A percentile compares a stretch with the other conserved stretches of the same genome.
phyloP scores from a whole-genome alignment of 2,797 vertebrate species.

The Paguma larvata region DNA sequence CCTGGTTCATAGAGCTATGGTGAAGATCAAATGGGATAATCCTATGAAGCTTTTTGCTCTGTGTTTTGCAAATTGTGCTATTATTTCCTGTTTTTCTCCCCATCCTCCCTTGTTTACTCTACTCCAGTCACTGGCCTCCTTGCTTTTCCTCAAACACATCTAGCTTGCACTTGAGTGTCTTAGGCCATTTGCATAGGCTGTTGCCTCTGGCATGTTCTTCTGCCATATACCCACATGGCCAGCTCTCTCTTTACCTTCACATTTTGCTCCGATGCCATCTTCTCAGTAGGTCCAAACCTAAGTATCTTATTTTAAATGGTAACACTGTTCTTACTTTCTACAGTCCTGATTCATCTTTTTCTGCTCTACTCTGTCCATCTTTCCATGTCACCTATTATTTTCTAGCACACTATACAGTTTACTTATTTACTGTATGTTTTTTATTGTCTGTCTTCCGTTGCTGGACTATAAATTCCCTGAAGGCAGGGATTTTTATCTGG shows the following conservation, averaged over 20 bases:
- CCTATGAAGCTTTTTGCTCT: neutral
- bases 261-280: neutral
- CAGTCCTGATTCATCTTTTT: neutral
- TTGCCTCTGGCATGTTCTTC: neutral
- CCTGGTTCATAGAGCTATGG: neutral
- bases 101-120: too few relatives aligned
- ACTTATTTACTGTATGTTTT: neutral
- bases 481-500: neutral
- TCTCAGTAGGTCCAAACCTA: neutral
- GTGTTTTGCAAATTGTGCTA: neutral
- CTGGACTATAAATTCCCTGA: neutral
- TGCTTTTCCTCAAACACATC: slow-evolving; percentile 27
- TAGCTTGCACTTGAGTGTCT: neutral
- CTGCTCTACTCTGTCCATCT: neutral
- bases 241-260: neutral
- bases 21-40: neutral
- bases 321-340: neutral
- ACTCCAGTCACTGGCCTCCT: neutral
- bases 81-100: neutral
- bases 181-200: neutral
- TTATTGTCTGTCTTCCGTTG: neutral
- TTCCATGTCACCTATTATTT: neutral
- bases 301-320: neutral
- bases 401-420: neutral
- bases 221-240: too few relatives aligned